A percentile compares a stretch with the other conserved stretches of the same genome.
Evolutionary conservation across 1,140 invertebrate genomes (phyloP).

Genomic region (Neodiprion virginianus): DNA sequence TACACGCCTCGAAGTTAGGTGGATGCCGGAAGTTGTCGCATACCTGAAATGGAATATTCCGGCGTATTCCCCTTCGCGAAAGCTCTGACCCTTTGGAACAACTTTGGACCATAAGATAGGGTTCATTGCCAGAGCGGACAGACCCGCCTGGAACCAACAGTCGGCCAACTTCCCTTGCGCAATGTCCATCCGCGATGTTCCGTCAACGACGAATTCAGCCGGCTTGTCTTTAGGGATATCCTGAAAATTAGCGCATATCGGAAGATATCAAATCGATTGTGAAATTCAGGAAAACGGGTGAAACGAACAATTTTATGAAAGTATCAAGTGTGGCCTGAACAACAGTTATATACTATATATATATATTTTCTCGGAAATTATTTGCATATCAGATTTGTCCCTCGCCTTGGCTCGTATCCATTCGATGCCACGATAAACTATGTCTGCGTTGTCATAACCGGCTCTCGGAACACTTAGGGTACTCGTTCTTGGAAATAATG

Average conservation of each 20-base stretch:
- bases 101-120: constrained; percentile 90
- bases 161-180: constrained; percentile 97
- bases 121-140: constrained; percentile 93
- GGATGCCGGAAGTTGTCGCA: neutral
- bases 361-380: neutral
- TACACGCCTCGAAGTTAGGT: neutral
- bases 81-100: constrained; percentile 93
- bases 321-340: neutral
- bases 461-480: constrained; percentile 81
- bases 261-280: neutral
- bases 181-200: constrained; percentile 95
- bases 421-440: constrained; percentile 61
- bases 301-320: neutral
- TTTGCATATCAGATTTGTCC: constrained; percentile 7
- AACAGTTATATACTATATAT: neutral
- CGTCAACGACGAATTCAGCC: constrained; percentile 92
- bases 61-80: constrained; percentile 86
- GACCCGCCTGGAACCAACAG: constrained; percentile 96
- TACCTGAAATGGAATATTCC: constrained; percentile 94
- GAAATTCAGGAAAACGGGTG: neutral
- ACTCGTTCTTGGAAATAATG: constrained; percentile 82
- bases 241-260: neutral
- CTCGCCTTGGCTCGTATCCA: constrained; percentile 82
- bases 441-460: constrained; percentile 70
- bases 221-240: constrained; percentile 79